phyloP scores from a whole-genome alignment of 2,113 vertebrate species.

The Tenebrosternarchus preto region DNA sequence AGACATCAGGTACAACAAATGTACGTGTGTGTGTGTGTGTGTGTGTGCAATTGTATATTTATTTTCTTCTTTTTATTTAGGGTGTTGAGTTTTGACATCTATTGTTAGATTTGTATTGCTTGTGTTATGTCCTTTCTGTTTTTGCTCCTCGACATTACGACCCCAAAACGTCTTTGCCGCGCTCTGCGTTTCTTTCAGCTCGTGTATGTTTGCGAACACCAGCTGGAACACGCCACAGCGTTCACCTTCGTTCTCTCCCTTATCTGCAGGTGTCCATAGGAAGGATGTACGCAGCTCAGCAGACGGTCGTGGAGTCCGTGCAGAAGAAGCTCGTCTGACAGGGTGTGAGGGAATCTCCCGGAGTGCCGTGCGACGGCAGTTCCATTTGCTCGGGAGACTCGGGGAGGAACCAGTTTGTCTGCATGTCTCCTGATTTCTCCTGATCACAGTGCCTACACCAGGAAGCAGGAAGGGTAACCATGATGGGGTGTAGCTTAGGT shows the following conservation, averaged over 20 bases:
- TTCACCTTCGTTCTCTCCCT: neutral
- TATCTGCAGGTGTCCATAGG: slow-evolving; percentile 62
- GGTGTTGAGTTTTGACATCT: no score
- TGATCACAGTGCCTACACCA: neutral
- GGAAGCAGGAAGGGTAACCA: neutral
- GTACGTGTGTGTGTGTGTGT: no score
- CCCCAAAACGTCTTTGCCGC: no score
- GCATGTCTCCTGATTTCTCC: neutral
- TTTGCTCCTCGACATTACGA: no score
- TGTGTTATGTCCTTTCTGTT: no score
- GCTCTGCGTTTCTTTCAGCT: no score
- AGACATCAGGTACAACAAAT: no score
- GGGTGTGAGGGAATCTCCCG: neutral
- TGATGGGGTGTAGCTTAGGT: neutral
- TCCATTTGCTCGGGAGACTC: neutral
- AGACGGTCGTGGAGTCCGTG: slow-evolving; percentile 58
- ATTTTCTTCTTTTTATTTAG: no score
- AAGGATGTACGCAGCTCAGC: slow-evolving; percentile 63
- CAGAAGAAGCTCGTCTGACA: slow-evolving; percentile 17
- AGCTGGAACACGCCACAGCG: no score
- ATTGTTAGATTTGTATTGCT: no score
- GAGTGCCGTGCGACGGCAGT: neutral
- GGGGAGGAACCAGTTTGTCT: neutral
- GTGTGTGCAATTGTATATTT: no score
- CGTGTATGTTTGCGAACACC: no score